Evolutionary conservation across 1,140 invertebrate species (phyloP).

Genomic region (Tetramorium simillimum): DNA sequence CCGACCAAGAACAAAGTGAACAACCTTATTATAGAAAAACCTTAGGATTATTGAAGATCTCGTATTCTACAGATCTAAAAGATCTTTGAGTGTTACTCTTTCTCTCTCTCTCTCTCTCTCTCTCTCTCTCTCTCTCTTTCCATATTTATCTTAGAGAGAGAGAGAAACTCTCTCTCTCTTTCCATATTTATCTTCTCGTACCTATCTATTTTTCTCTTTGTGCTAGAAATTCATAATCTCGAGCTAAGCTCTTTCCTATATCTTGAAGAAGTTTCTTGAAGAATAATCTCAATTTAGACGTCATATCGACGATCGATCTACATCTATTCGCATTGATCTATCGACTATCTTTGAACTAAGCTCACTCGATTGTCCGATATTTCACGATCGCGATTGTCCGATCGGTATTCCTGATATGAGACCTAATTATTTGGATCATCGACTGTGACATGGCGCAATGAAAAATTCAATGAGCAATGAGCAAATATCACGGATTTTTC

Average conservation of each 20-base stretch:
- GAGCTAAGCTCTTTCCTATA: slow-evolving; percentile 32
- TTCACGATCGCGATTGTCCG: slow-evolving; percentile 24
- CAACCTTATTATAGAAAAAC: background rate
- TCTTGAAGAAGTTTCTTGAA: slow-evolving; percentile 24
- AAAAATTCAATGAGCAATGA: background rate
- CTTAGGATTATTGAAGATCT: slow-evolving; percentile 62
- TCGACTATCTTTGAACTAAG: slow-evolving; percentile 51
- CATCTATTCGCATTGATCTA: slow-evolving; percentile 28
- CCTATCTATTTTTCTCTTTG: slow-evolving; percentile 17
- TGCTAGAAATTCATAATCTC: slow-evolving; percentile 46
- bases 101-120: too few relatives aligned
- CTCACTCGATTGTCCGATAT: slow-evolving; percentile 42
- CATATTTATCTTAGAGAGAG: slow-evolving; percentile 16
- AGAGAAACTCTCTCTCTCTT: slow-evolving; percentile 24
- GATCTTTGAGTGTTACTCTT: slow-evolving; percentile 28
- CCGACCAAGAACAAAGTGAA: slow-evolving; percentile 58
- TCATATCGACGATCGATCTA: slow-evolving; percentile 13
- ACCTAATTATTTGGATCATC: background rate
- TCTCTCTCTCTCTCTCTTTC: slow-evolving; percentile 10
- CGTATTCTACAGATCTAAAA: slow-evolving; percentile 57
- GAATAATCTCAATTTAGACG: slow-evolving; percentile 56
- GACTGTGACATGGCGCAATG: background rate
- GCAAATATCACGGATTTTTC: background rate
- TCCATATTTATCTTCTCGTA: slow-evolving; percentile 4
- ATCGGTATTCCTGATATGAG: slow-evolving; percentile 26